Evolutionary conservation across 2,797 vertebrate genomes (phyloP).

Genomic region (Pempheris klunzingeri): DNA sequence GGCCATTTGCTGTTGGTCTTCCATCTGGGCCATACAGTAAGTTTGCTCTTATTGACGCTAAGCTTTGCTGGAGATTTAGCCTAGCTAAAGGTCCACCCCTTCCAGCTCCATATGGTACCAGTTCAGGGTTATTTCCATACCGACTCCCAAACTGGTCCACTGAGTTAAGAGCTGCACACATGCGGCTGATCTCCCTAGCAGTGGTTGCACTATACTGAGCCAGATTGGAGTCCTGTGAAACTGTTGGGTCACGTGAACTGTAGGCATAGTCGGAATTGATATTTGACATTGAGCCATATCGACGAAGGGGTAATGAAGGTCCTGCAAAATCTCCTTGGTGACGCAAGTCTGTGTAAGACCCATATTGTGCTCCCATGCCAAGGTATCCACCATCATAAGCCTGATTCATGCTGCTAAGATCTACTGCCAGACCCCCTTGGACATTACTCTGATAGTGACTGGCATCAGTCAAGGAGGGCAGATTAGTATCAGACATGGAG

Average conservation of each 20-base stretch:
- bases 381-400: constrained; percentile 92
- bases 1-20: constrained; percentile 84
- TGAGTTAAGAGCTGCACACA: constrained; percentile 98
- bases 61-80: constrained; percentile 87
- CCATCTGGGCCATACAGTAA: constrained; percentile 93
- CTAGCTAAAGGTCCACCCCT: constrained; percentile 83
- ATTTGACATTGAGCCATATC: constrained; percentile 97
- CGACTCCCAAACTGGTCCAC: constrained; percentile 95
- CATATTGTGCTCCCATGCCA: constrained; percentile 94
- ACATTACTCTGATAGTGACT: constrained; percentile 89
- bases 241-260: constrained; percentile 86
- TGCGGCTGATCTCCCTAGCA: constrained; percentile 96
- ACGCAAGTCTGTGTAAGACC: constrained; percentile 96
- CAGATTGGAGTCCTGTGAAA: constrained; percentile 93
- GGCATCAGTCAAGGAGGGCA: constrained; percentile 87
- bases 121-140: constrained; percentile 88
- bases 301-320: constrained; percentile 91
- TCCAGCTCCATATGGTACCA: constrained; percentile 88
- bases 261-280: constrained; percentile 94
- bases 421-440: constrained; percentile 90
- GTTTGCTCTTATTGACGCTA: constrained; percentile 89
- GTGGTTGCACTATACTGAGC: constrained; percentile 99
- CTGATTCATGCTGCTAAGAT: constrained; percentile 94
- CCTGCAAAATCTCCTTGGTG: constrained; percentile 90
- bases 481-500: constrained; percentile 97